Evolutionary conservation across 2,113 vertebrate genomes (phyloP).

Genomic region (Eurystomus gularis): DNA sequence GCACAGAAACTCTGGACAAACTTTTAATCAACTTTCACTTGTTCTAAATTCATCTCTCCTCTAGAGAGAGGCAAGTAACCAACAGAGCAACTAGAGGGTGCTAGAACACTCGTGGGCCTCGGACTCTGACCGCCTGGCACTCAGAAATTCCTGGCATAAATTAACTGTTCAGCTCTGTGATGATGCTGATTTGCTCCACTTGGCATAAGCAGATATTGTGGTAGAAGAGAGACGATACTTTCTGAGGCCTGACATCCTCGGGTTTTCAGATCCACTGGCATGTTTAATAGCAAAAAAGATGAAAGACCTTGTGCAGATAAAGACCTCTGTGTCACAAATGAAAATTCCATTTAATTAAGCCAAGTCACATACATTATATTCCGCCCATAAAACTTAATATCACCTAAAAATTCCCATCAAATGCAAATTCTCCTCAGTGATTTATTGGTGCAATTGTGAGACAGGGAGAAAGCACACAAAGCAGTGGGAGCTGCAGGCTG

Average conservation of each 20-base stretch:
- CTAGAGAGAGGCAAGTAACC: not conserved
- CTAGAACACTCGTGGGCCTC: not conserved
- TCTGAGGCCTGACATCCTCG: not conserved
- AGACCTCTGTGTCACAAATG: not conserved
- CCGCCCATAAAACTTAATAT: conserved; percentile 22
- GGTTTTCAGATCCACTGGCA: conserved; percentile 26
- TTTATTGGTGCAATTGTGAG: conserved; percentile 54
- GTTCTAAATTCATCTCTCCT: not conserved
- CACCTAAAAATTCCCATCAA: conserved; percentile 53
- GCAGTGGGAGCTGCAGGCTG: conserved; percentile 39
- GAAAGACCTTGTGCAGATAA: not conserved
- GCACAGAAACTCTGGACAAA: not conserved
- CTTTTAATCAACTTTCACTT: not conserved
- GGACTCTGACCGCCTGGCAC: not conserved
- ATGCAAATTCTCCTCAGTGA: conserved; percentile 51
- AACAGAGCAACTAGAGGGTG: conserved; percentile 13
- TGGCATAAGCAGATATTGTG: conserved; percentile 8
- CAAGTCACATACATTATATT: not conserved
- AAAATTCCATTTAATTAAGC: conserved; percentile 44
- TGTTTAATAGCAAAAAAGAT: not conserved
- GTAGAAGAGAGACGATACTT: not conserved
- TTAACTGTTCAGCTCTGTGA: not conserved
- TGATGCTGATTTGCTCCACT: not conserved
- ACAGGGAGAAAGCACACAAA: conserved; percentile 30
- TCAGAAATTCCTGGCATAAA: conserved; percentile 36